Conservation (phyloP, 2,797 vertebrate species). For the Pagetopsis macropterus region DNA sequence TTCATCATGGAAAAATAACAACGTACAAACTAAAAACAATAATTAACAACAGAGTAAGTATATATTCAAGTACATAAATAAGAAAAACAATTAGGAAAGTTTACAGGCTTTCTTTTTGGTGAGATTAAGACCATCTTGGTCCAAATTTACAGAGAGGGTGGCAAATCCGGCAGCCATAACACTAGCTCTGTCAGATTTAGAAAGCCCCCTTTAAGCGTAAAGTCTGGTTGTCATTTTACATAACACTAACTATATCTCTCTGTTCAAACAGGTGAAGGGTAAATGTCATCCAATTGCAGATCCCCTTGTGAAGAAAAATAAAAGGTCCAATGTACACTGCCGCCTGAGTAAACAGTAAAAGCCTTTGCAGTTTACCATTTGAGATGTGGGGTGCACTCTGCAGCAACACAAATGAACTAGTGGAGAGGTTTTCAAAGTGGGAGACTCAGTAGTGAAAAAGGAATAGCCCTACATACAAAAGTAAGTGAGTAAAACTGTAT, state of each 20-base stretch:
- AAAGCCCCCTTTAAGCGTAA: constrained; percentile 7
- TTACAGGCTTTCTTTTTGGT: no score
- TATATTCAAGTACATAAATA: no score
- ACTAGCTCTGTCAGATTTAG: not conserved
- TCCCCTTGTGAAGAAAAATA: constrained; percentile 11
- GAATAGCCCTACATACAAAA: no score
- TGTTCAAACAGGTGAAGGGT: constrained; percentile 10
- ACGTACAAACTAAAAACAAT: no score
- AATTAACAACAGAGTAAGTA: no score
- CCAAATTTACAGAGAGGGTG: no score
- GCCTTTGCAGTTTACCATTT: constrained; percentile 2
- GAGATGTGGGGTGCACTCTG: not conserved
- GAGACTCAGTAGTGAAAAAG: no score
- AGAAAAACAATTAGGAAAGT: no score
- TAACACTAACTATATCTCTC: constrained; percentile 13
- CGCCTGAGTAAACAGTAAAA: constrained; percentile 16
- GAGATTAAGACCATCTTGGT: no score
- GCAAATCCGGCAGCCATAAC: not conserved
- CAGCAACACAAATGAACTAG: not conserved
- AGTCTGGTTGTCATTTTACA: constrained; percentile 16
- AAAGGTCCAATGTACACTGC: constrained; percentile 13
- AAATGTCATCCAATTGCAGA: constrained; percentile 25
- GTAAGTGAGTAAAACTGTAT: no score
- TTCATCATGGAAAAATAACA: no score
- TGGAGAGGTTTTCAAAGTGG: no score